phyloP scores from a whole-genome alignment of 2,797 vertebrate genomes.

The Furcifer pardalis region DNA sequence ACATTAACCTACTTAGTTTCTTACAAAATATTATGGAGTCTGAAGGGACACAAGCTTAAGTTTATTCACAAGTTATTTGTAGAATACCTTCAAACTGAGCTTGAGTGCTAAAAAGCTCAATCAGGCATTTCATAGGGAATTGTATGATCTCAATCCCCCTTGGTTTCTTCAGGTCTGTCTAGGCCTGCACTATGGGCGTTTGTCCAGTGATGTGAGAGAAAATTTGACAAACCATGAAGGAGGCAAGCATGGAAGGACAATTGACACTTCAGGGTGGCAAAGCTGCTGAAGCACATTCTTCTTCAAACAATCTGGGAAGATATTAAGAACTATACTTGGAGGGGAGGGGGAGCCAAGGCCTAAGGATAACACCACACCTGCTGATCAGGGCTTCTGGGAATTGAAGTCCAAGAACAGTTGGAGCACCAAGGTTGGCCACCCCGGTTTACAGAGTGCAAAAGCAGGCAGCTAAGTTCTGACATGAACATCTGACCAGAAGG shows the following conservation, averaged over 20 bases:
- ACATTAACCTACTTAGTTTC: neutral
- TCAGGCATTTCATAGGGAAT: neutral
- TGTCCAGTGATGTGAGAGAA: neutral
- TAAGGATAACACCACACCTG: too few species aligned
- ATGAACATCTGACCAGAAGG: neutral
- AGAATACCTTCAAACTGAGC: neutral
- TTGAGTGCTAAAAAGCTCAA: neutral
- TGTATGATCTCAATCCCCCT: neutral
- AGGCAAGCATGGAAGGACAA: neutral
- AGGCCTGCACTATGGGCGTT: neutral
- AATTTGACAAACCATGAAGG: neutral
- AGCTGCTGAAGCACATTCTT: neutral
- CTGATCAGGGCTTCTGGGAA: too few species aligned
- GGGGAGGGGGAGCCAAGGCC: too few species aligned
- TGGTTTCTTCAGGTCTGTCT: neutral
- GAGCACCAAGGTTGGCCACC: too few species aligned
- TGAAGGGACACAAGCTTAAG: neutral
- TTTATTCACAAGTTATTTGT: slow-evolving; percentile 8
- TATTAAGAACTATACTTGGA: neutral
- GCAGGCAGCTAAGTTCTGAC: neutral
- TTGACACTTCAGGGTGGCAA: neutral
- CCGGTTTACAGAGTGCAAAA: too few species aligned
- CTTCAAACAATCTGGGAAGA: neutral
- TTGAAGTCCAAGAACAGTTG: too few species aligned
- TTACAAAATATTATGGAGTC: neutral